These are phyloP conservation scores for Chauna torquata DNA, from an alignment of 2,113 vertebrate genomes.

Conservation along the genomic window DNA sequence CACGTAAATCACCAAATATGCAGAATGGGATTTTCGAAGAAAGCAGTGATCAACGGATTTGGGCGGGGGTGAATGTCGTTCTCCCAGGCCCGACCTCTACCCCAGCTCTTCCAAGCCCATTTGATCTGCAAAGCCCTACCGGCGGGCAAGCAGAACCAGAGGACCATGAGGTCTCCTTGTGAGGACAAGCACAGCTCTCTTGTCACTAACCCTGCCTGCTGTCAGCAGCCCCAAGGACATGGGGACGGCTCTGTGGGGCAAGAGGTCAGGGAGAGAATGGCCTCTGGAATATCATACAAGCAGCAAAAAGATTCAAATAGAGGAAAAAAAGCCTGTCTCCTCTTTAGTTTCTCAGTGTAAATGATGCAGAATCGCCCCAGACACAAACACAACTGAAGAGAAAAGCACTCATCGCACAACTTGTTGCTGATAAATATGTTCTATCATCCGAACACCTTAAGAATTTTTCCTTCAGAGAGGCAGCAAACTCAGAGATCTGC, in stretches of 20 bases:
- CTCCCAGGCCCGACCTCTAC: not conserved
- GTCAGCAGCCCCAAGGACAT: not conserved
- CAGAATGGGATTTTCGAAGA: not conserved
- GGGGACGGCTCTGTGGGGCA: not conserved
- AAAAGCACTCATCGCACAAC: not conserved
- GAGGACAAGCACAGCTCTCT: rapidly evolving
- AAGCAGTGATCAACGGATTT: not conserved
- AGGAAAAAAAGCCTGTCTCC: not conserved
- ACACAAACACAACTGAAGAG: not conserved
- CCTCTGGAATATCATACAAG: not conserved
- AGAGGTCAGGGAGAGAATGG: not conserved
- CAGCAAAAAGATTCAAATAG: not conserved
- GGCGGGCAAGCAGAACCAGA: not conserved
- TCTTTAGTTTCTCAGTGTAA: not conserved
- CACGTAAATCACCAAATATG: not conserved
- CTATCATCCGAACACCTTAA: rapidly evolving
- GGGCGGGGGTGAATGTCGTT: not conserved
- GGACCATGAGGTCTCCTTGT: not conserved
- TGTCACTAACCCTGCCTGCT: not conserved
- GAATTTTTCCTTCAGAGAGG: not conserved
- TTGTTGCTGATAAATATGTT: not conserved
- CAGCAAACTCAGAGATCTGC: not conserved
- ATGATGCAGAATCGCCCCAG: not conserved
- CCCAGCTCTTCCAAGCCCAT: not conserved
- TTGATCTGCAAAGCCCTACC: not conserved